phyloP scores from a whole-genome alignment of 1,140 invertebrate species.

The Globodera rostochiensis region DNA sequence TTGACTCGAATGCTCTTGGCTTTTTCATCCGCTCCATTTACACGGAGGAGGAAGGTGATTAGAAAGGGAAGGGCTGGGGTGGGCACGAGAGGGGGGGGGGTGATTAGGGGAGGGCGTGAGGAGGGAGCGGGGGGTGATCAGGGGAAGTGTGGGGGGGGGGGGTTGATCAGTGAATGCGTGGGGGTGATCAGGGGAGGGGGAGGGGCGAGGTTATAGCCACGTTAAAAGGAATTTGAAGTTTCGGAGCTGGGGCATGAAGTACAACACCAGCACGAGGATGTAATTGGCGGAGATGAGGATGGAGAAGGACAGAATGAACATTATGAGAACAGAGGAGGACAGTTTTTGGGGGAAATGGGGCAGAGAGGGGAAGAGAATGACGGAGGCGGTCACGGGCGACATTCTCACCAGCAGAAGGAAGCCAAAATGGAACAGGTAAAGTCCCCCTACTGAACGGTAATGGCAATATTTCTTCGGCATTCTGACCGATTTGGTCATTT shows the following conservation, averaged over 20 bases:
- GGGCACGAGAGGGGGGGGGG: neutral
- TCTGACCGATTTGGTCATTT: too few species aligned
- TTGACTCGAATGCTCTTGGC: slow-evolving; percentile 58
- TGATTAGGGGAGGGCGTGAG: slow-evolving; percentile 15
- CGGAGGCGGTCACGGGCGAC: too few species aligned
- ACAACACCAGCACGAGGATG: neutral
- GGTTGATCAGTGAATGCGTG: neutral
- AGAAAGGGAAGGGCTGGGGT: slow-evolving; percentile 25
- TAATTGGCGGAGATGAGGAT: slow-evolving; percentile 1
- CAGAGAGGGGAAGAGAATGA: too few species aligned
- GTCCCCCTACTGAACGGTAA: too few species aligned
- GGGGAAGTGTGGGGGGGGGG: slow-evolving; percentile 5
- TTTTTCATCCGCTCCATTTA: slow-evolving; percentile 65
- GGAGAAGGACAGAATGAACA: neutral
- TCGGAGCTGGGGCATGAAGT: neutral
- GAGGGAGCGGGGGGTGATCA: neutral
- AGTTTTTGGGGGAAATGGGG: neutral
- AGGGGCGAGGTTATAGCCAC: neutral
- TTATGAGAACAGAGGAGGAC: neutral
- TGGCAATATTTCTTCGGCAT: too few species aligned
- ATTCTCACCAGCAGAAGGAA: too few species aligned
- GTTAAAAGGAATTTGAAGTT: neutral
- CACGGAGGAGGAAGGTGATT: slow-evolving; percentile 59
- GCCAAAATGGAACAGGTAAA: too few species aligned
- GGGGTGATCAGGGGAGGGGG: neutral